phyloP scores from a whole-genome alignment of 2,113 vertebrate species.

The Onychostoma macrolepis region DNA sequence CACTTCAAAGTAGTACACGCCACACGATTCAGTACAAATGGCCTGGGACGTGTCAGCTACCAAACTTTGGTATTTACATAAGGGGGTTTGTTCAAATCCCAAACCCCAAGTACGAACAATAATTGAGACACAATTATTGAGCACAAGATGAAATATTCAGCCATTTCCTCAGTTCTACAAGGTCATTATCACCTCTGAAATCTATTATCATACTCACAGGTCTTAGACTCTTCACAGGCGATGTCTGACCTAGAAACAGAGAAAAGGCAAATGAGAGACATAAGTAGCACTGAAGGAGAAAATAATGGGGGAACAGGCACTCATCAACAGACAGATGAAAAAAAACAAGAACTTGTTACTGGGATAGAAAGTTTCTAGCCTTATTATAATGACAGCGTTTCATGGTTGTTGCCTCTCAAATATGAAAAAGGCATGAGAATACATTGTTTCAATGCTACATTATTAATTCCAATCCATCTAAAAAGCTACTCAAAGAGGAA shows the following conservation, averaged over 20 bases:
- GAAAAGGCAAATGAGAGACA: conserved; percentile 35
- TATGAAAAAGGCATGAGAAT: conserved; percentile 23
- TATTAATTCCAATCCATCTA: conserved; percentile 28
- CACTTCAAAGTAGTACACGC: neutral
- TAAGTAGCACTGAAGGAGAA: conserved; percentile 8
- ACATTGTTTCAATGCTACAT: conserved; percentile 40
- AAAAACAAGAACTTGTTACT: conserved; percentile 24
- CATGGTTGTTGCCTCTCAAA: conserved; percentile 4
- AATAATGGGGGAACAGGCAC: neutral
- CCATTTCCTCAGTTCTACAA: neutral
- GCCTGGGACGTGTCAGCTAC: neutral
- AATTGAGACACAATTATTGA: neutral
- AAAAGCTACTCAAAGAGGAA: conserved; percentile 29
- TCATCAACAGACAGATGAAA: conserved; percentile 8
- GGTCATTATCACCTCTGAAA: conserved; percentile 10
- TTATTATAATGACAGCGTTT: conserved; percentile 17
- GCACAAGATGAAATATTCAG: neutral
- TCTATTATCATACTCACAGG: conserved; percentile 80
- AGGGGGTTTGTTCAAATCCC: neutral
- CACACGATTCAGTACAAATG: neutral
- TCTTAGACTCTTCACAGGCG: conserved; percentile 91
- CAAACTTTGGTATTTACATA: neutral
- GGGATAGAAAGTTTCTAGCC: neutral
- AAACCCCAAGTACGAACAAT: too few relatives aligned
- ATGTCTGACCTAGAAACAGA: conserved; percentile 85